Conservation (phyloP, 2,113 vertebrate genomes). For the Sminthopsis crassicaudata region DNA sequence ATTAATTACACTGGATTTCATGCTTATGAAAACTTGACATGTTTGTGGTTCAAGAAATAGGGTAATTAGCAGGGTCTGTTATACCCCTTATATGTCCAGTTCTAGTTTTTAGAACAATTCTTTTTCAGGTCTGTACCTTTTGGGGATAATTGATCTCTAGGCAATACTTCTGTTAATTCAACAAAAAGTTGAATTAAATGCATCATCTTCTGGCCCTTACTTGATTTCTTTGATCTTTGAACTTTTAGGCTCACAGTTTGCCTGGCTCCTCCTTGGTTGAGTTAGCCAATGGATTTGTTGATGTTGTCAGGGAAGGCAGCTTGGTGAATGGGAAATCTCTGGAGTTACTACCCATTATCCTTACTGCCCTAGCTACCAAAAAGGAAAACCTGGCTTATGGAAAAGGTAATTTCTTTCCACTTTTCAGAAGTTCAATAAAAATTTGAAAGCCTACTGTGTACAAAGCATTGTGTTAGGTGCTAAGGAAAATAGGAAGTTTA, state of each 20-base stretch:
- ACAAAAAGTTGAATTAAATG: slow-evolving; percentile 21
- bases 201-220: neutral
- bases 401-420: slow-evolving; percentile 87
- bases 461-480: neutral
- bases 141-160: neutral
- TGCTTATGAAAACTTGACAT: slow-evolving; percentile 20
- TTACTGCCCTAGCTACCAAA: slow-evolving; percentile 88
- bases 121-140: neutral
- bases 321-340: slow-evolving; percentile 93
- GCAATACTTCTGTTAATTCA: neutral
- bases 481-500: neutral
- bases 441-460: neutral
- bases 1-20: neutral
- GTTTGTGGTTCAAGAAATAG: neutral
- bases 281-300: slow-evolving; percentile 90
- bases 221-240: slow-evolving; percentile 15
- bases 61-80: neutral
- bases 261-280: slow-evolving; percentile 87
- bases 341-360: slow-evolving; percentile 94
- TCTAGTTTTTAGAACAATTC: neutral
- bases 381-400: slow-evolving; percentile 90
- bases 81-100: neutral
- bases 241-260: slow-evolving; percentile 88
- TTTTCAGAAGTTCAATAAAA: neutral
- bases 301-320: slow-evolving; percentile 88